Percentiles rank a stretch among this genome's conserved stretches.
These are phyloP conservation scores for Rhamphomyia laevipes DNA, from an alignment of 2,888 invertebrate species.

Conservation along the genomic window DNA sequence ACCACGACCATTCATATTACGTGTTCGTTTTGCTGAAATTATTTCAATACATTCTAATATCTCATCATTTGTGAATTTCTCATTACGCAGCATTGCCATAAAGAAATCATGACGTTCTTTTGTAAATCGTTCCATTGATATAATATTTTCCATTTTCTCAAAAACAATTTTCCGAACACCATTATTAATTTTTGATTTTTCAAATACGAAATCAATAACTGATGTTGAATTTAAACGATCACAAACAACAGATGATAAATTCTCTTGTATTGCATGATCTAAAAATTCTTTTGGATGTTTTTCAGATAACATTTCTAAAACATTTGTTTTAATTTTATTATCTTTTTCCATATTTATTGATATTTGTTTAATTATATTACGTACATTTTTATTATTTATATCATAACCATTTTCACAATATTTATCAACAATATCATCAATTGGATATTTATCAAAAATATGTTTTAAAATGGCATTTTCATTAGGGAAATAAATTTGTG, in stretches of 20 bases:
- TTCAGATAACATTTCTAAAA: conserved; percentile 33
- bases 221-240: conserved; percentile 33
- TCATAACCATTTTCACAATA: conserved; percentile 19
- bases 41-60: conserved; percentile 26
- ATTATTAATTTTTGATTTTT: conserved; percentile 31
- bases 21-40: conserved; percentile 18
- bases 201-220: conserved; percentile 31
- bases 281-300: conserved; percentile 35
- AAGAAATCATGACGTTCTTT: conserved; percentile 25
- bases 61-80: conserved; percentile 23
- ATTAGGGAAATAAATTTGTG: conserved; percentile 14
- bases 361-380: conserved; percentile 25
- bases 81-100: conserved; percentile 21
- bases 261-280: conserved; percentile 35
- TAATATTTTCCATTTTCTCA: conserved; percentile 26
- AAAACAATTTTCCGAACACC: conserved; percentile 26
- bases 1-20: conserved; percentile 12
- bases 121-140: conserved; percentile 11
- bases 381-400: conserved; percentile 19
- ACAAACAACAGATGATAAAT: conserved; percentile 34
- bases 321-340: conserved; percentile 26
- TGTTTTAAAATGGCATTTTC: conserved; percentile 21
- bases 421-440: conserved; percentile 27
- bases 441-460: conserved; percentile 21
- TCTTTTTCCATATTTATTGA: conserved; percentile 28